A percentile compares a stretch with the other conserved stretches of the same genome.
Conservation (phyloP, 1,140 invertebrate genomes). For the Archivesica marissinica region DNA sequence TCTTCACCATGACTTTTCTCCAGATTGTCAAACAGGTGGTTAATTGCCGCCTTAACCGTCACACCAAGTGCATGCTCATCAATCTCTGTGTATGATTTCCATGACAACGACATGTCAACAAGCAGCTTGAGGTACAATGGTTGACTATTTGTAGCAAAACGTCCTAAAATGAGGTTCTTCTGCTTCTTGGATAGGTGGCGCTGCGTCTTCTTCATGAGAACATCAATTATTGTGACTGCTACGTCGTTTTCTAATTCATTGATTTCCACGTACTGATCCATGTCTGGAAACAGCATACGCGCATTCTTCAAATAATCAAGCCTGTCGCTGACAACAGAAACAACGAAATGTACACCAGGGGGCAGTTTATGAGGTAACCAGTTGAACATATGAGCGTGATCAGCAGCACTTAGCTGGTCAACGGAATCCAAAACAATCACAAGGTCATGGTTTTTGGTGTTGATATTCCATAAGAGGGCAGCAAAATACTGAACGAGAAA, state of each 20-base stretch:
- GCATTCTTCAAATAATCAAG: slow-evolving; percentile 70
- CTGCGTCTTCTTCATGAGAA: slow-evolving; percentile 44
- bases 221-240: slow-evolving; percentile 60
- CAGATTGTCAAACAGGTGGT: slow-evolving; percentile 68
- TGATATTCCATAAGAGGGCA: slow-evolving; percentile 65
- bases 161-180: slow-evolving; percentile 56
- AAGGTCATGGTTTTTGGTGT: slow-evolving; percentile 56
- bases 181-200: slow-evolving; percentile 68
- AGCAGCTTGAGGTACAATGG: slow-evolving; percentile 72
- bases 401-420: slow-evolving; percentile 73
- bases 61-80: slow-evolving; percentile 31
- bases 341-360: slow-evolving; percentile 87
- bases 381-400: slow-evolving; percentile 69
- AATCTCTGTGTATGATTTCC: slow-evolving; percentile 67
- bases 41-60: slow-evolving; percentile 67
- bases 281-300: slow-evolving; percentile 33
- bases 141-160: slow-evolving; percentile 57
- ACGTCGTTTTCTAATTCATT: slow-evolving; percentile 49
- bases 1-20: slow-evolving; percentile 71
- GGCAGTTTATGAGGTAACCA: slow-evolving; percentile 78
- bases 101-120: slow-evolving; percentile 66
- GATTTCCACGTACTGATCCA: slow-evolving; percentile 61
- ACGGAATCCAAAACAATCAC: slow-evolving; percentile 80
- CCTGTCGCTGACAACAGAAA: slow-evolving; percentile 84
- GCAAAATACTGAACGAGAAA: slow-evolving; percentile 65